These are phyloP conservation scores for Gobio occitaniae DNA, from an alignment of 2,797 vertebrate genomes.

Conservation along the genomic window DNA sequence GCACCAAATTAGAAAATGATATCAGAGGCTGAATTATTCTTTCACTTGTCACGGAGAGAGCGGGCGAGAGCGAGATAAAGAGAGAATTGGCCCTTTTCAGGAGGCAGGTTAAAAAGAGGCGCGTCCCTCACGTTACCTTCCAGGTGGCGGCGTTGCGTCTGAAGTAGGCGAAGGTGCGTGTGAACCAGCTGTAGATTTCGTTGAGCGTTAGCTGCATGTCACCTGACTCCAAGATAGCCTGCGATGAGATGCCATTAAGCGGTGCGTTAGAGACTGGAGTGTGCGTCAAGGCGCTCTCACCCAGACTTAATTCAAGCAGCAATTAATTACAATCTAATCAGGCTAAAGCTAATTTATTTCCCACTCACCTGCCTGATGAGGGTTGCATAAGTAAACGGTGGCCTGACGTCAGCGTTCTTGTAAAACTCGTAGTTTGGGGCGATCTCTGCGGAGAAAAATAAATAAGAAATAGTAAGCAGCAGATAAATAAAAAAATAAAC, in stretches of 20 bases:
- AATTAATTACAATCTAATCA: slow-evolving; percentile 95
- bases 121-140: slow-evolving; percentile 90
- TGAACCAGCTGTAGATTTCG: slow-evolving; percentile 99
- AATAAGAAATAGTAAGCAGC: neutral
- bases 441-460: slow-evolving; percentile 84
- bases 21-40: slow-evolving; percentile 97
- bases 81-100: slow-evolving; percentile 85
- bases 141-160: slow-evolving; percentile 98
- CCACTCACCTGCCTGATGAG: slow-evolving; percentile 99
- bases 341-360: slow-evolving; percentile 87
- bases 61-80: slow-evolving; percentile 39
- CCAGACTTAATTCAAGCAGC: slow-evolving; percentile 81
- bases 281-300: slow-evolving; percentile 69
- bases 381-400: slow-evolving; percentile 99
- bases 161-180: slow-evolving; percentile 99
- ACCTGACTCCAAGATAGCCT: slow-evolving; percentile 98
- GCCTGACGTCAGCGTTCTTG: slow-evolving; percentile 99
- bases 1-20: slow-evolving; percentile 99
- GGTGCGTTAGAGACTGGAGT: slow-evolving; percentile 88
- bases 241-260: slow-evolving; percentile 95
- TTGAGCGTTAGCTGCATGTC: slow-evolving; percentile 99
- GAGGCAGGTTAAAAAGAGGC: slow-evolving; percentile 88
- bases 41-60: slow-evolving; percentile 89
- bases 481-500: slow-evolving; percentile 45
- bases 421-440: slow-evolving; percentile 99